Base-by-base conservation (phyloP, 2,888 invertebrate species). In the Podabrus alpinus region DNA sequence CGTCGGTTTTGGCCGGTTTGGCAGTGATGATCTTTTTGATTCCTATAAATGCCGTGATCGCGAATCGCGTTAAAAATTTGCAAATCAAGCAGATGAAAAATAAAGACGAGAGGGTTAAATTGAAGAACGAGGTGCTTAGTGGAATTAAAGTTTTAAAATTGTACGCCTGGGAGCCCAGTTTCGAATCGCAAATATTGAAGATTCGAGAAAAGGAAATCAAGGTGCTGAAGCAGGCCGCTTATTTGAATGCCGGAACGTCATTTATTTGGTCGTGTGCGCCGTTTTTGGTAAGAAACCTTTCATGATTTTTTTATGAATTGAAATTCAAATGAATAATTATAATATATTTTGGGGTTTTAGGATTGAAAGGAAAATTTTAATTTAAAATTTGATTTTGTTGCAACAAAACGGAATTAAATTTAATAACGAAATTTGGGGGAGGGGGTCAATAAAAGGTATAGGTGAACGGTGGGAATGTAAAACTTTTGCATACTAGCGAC, bases 241-340 rank as follows among this genome's bases (percentile, higher is more conserved):
- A 97, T 87, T 90, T 97, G 68, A 95, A 95, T 87, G 95, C 96
- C 15, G 94, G 94, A 45, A 95, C 95, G 15, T 95, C 96, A 69
- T 97, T 98, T 86, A 93, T 97, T 81, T 98, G 97, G 97, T 95
- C 95, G 2, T 96, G 96, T 85, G 96, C 97, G 0, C 98, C 98
- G 9, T 97, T 97, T 88, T 89, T 98, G 92, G 97, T 97, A 89
- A 91, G 93, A 86, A 74, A 16, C 10, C 1, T 45, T n/a, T 0
- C 2, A 13, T 4, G 4, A 29, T 13, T 3, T 1, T 13, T 29
- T 29, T 29, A 29, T 13, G 11, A 25, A 25, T 29, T 29, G 29
- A 29, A 29, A 13, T 29, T 29, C 4, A 29, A 29, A 13, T n/a
- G n/a, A n/a, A n/a, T n/a, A n/a, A n/a, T n/a, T n/a, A n/a, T n/a